Conservation (phyloP, 2,888 invertebrate genomes). For the Sepiola atlantica region DNA sequence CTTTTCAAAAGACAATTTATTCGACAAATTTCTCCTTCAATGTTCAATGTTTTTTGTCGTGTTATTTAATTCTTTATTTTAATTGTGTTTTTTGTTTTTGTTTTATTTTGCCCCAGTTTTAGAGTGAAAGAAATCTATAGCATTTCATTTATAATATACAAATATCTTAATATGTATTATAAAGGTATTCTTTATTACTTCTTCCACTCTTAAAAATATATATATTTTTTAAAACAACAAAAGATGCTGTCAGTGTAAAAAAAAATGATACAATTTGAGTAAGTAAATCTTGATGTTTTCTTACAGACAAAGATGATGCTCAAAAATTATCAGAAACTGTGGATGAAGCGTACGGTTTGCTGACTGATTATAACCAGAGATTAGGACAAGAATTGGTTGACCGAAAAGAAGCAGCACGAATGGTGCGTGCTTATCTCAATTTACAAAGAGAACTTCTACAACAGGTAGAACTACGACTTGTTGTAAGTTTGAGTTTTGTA, state of each 20-base stretch:
- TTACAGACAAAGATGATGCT: slow-evolving; percentile 70
- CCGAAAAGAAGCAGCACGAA: slow-evolving; percentile 86
- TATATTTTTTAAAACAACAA: too few relatives aligned
- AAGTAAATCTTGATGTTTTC: neutral
- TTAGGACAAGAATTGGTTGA: slow-evolving; percentile 92
- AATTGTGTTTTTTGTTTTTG: too few relatives aligned
- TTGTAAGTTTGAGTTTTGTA: slow-evolving; percentile 79
- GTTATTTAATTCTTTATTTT: too few relatives aligned
- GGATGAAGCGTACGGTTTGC: slow-evolving; percentile 88
- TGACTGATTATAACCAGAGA: slow-evolving; percentile 91
- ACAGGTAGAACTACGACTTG: slow-evolving; percentile 89
- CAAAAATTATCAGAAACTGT: slow-evolving; percentile 86
- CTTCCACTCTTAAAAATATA: too few relatives aligned
- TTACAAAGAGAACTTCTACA: slow-evolving; percentile 89
- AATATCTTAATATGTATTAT: neutral
- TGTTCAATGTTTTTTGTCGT: too few relatives aligned
- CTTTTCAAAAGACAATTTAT: too few relatives aligned
- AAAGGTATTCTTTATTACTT: neutral
- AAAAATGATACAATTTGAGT: too few relatives aligned
- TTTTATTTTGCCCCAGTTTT: too few relatives aligned
- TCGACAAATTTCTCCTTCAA: too few relatives aligned
- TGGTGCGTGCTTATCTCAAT: slow-evolving; percentile 88
- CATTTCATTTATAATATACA: neutral
- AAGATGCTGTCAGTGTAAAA: too few relatives aligned
- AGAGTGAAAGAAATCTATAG: neutral